These are phyloP conservation scores for Conopomorpha cramerella DNA, from an alignment of 1,140 invertebrate genomes.

Conservation along the genomic window DNA sequence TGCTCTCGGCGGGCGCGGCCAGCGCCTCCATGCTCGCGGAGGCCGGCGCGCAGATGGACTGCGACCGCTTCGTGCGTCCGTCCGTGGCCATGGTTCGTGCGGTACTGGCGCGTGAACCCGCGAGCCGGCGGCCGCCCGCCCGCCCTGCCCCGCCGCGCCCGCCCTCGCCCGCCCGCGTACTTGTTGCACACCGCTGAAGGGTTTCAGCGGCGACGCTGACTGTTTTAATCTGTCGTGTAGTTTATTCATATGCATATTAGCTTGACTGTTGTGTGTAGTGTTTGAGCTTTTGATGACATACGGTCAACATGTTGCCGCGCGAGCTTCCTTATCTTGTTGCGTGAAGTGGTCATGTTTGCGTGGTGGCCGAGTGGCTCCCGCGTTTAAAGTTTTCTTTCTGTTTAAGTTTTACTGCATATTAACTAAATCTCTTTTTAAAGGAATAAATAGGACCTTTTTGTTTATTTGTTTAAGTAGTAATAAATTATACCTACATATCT, in stretches of 20 bases:
- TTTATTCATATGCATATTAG: not conserved
- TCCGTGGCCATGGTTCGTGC: constrained; percentile 50
- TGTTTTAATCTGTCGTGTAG: not conserved
- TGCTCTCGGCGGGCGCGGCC: constrained; percentile 62
- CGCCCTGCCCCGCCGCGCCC: constrained; percentile 7
- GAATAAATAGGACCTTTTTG: too few species aligned
- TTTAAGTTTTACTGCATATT: too few species aligned
- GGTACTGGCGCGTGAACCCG: constrained; percentile 25
- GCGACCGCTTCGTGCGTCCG: constrained; percentile 66
- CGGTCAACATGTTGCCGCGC: too few species aligned
- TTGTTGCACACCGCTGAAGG: not conserved
- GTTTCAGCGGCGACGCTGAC: not conserved
- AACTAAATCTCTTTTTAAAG: too few species aligned
- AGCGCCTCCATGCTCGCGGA: constrained; percentile 76
- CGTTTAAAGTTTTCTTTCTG: too few species aligned
- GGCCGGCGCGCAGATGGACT: constrained; percentile 77
- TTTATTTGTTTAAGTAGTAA: too few species aligned
- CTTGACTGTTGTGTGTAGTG: too few species aligned
- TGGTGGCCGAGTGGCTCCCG: too few species aligned
- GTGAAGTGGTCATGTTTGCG: too few species aligned
- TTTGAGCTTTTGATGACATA: too few species aligned
- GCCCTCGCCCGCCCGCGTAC: not conserved
- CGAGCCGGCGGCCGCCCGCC: constrained; percentile 9
- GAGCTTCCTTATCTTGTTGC: too few species aligned
- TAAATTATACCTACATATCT: too few species aligned